Percentiles rank a stretch among this genome's conserved stretches.
Evolutionary conservation across 2,888 invertebrate species (phyloP).

Genomic region (Orthosia gothica): DNA sequence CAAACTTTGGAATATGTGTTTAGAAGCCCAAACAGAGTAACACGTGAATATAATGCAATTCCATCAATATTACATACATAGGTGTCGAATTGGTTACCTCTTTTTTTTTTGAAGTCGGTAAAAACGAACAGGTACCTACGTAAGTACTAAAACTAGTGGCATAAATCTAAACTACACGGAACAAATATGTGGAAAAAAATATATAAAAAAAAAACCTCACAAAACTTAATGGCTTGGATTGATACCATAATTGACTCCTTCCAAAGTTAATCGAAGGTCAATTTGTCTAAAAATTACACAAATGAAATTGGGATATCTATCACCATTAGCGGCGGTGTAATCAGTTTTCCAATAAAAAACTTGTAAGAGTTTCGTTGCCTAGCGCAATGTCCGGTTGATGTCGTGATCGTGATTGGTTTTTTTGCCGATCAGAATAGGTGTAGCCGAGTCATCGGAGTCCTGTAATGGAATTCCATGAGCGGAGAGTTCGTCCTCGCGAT

Average conservation of each 20-base stretch:
- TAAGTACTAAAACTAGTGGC: conserved; percentile 26
- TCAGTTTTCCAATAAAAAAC: conserved; percentile 47
- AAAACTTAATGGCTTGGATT: conserved; percentile 34
- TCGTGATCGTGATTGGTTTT: conserved; percentile 51
- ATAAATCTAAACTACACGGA: conserved; percentile 42
- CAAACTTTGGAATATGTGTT: no score
- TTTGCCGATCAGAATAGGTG: conserved; percentile 62
- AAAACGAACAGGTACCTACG: background rate
- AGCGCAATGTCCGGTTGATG: conserved; percentile 63
- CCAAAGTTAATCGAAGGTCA: conserved; percentile 46
- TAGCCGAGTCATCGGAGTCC: conserved; percentile 72
- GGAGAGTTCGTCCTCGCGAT: conserved; percentile 79
- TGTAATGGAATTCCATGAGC: conserved; percentile 77
- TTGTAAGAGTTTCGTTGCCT: conserved; percentile 39
- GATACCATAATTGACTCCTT: conserved; percentile 49
- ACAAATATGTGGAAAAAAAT: conserved; percentile 43
- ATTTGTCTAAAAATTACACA: conserved; percentile 42
- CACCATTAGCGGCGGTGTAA: conserved; percentile 47
- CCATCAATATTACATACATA: no score
- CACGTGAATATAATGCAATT: no score
- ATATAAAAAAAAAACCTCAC: conserved; percentile 37
- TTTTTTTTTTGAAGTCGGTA: background rate
- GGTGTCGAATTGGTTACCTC: no score
- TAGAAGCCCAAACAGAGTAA: no score
- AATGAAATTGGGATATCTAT: conserved; percentile 57